Evolutionary conservation across 2,113 vertebrate genomes (phyloP).

Genomic region (Sander lucioperca): DNA sequence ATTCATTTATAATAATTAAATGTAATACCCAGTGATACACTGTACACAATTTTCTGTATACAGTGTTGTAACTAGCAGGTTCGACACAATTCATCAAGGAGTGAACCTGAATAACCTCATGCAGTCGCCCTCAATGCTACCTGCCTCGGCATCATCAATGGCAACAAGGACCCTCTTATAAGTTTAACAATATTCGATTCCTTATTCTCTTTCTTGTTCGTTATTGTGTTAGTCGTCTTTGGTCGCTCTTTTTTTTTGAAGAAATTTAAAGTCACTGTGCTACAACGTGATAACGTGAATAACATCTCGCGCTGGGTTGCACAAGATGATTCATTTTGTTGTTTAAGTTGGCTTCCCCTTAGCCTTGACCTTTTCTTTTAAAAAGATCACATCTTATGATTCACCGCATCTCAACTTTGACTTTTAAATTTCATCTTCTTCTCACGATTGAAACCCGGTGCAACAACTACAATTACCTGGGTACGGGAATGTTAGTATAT

Average conservation of each 20-base stretch:
- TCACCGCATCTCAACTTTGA: conserved; percentile 59
- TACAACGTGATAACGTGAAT: neutral
- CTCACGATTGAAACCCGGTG: conserved; percentile 33
- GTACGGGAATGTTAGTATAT: conserved; percentile 26
- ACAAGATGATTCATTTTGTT: neutral
- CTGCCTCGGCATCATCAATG: neutral
- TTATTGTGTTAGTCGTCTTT: neutral
- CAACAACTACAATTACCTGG: conserved; percentile 19
- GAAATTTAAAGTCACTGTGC: conserved; percentile 11
- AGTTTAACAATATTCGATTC: neutral
- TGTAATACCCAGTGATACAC: neutral
- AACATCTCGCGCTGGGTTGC: neutral
- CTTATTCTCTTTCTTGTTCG: neutral
- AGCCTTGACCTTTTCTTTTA: conserved; percentile 43
- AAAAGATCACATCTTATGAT: conserved; percentile 51
- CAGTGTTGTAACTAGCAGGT: neutral
- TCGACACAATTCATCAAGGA: neutral
- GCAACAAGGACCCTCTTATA: neutral
- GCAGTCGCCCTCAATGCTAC: neutral
- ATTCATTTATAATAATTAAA: neutral
- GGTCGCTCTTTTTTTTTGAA: neutral
- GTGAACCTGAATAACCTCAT: neutral
- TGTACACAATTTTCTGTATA: neutral
- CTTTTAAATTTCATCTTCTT: conserved; percentile 50
- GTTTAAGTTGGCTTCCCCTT: conserved; percentile 1